phyloP scores from a whole-genome alignment of 2,113 vertebrate genomes.

The Cyprinodon tularosa region DNA sequence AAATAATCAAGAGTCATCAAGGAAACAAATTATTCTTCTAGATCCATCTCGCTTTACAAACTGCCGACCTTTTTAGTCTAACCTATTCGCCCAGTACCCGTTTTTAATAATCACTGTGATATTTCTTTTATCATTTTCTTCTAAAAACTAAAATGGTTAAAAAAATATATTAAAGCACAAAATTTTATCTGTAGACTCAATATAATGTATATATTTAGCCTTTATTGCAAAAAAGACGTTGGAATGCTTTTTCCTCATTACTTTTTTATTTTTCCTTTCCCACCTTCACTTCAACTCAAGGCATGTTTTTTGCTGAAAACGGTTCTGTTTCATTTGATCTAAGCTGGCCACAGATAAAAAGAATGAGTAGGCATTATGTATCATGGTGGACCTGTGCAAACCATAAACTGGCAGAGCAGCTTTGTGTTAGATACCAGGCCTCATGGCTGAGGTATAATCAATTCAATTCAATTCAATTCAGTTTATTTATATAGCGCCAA shows the following conservation, averaged over 20 bases:
- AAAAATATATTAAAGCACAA: background rate
- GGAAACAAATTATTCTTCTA: no score
- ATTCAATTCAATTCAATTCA: no score
- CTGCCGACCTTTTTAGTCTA: background rate
- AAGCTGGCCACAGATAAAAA: constrained; percentile 61
- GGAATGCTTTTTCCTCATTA: constrained; percentile 26
- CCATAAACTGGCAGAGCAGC: constrained; percentile 31
- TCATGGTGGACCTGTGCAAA: constrained; percentile 44
- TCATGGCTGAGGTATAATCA: constrained; percentile 24
- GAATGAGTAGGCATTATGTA: constrained; percentile 47
- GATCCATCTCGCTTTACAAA: no score
- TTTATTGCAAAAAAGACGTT: no score
- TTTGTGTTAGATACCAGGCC: constrained; percentile 44
- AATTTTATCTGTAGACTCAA: background rate
- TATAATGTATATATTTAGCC: no score
- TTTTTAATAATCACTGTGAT: background rate
- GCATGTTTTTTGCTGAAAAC: constrained; percentile 47
- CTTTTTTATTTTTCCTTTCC: background rate
- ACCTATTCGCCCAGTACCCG: background rate
- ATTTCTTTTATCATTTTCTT: no score
- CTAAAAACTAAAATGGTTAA: background rate
- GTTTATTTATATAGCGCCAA: no score
- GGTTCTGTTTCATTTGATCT: constrained; percentile 33
- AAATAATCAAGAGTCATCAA: no score
- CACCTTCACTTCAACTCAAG: constrained; percentile 26